These are phyloP conservation scores for Schizaphis graminum DNA, from an alignment of 2,888 invertebrate species.

Conservation along the genomic window DNA sequence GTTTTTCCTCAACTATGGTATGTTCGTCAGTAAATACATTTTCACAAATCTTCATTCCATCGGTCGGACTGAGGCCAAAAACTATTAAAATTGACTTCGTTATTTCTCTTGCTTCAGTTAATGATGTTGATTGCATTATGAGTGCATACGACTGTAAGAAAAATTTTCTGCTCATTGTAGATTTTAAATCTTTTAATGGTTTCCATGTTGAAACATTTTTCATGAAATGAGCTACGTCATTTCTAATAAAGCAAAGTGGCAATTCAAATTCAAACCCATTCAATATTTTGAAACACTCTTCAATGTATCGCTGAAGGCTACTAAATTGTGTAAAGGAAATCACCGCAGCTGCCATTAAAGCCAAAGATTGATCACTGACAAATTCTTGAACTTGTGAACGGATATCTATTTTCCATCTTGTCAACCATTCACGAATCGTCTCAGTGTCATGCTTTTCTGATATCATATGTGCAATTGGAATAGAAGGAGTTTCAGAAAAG, in stretches of 20 bases:
- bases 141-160: neutral
- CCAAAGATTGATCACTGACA: conserved; percentile 1
- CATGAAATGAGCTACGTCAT: conserved; percentile 17
- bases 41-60: neutral
- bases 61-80: neutral
- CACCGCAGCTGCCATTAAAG: conserved; percentile 13
- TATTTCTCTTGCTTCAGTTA: neutral
- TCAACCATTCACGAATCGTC: neutral
- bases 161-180: conserved; percentile 1
- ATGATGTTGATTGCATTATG: conserved; percentile 1
- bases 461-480: neutral
- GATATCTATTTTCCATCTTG: neutral
- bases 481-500: neutral
- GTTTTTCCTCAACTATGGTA: neutral
- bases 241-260: conserved; percentile 1
- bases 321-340: neutral
- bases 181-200: neutral
- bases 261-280: neutral
- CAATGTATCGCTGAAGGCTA: neutral
- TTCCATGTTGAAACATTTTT: neutral
- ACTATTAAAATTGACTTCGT: neutral
- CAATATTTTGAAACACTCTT: neutral
- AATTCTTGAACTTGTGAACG: conserved; percentile 4
- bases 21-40: neutral
- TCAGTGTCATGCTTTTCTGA: neutral